phyloP scores from a whole-genome alignment of 2,888 invertebrate species.

The Leuctra nigra region DNA sequence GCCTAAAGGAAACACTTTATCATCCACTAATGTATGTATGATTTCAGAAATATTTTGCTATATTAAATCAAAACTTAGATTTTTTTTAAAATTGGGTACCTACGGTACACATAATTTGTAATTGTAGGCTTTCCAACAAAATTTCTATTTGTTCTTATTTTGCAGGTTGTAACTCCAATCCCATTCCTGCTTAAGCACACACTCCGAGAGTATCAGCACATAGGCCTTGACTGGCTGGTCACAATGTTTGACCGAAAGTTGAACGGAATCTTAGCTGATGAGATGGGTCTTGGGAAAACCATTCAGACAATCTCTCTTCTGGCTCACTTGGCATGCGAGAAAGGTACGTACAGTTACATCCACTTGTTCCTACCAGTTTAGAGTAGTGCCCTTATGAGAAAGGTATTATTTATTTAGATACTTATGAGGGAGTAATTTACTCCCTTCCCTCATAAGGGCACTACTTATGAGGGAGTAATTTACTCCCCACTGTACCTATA shows the following conservation, averaged over 20 bases:
- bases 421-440: no score
- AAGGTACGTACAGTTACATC: constrained; percentile 44
- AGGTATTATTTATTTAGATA: no score
- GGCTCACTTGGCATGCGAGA: constrained; percentile 89
- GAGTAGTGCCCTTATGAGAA: no score
- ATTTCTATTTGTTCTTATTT: constrained; percentile 26
- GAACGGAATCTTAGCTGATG: constrained; percentile 94
- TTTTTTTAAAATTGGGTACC: no score
- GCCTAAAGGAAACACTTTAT: constrained; percentile 95
- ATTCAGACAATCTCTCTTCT: constrained; percentile 94
- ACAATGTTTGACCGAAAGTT: constrained; percentile 92
- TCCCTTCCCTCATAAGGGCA: no score
- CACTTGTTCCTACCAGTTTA: neutral
- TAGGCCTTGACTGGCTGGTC: constrained; percentile 95
- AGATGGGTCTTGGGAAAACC: constrained; percentile 96
- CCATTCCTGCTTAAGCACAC: constrained; percentile 87
- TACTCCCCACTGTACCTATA: no score
- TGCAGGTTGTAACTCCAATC: constrained; percentile 80
- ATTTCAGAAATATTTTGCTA: neutral
- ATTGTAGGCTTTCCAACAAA: no score
- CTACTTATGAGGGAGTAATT: no score
- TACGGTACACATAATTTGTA: no score
- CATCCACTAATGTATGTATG: constrained; percentile 80
- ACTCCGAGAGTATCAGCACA: constrained; percentile 93
- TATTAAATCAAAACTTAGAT: neutral